Base-by-base conservation (phyloP, 2,113 vertebrate species). In the Neolamprologus sp. region DNA sequence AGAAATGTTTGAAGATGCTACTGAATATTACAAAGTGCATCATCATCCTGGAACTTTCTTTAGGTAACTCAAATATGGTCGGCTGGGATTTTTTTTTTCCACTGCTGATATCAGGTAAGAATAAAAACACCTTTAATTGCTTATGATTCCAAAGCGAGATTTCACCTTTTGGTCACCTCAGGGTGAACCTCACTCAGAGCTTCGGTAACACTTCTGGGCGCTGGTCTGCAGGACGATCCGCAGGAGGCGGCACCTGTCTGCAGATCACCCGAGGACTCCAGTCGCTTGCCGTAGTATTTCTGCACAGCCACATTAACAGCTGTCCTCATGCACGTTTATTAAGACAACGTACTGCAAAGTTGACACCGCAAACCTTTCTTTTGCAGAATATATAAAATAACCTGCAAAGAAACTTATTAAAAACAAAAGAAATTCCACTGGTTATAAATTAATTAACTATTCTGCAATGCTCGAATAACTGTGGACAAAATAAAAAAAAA, bases 111-210 rank as follows among this genome's bases (percentile, higher is more conserved):
- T 68, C 16, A 30, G 23, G 4, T 49, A 35, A 54, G 35, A 54
- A 19, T 23, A 80, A 75, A 78, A 30, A 30, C 17, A 30, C 10
- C 1, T 49, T 78, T 49, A 19, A 30, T 30, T 49, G 23, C 14
- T 47, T 7, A 28, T 10, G 4, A 28, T 81, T 81, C 23, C 10
- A 82, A 51, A 37, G 8, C 5, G 14, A 42, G 21, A 30, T 55
- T 33, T 42, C 16, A 60, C 95, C 87, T 96, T 84, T 92, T 95
- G 28, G 81, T 90, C 2, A 96, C 95, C 17, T 96, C 95, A 0
- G 96, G 95, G 21, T 96, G 96, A 87, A 97, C 90, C 81, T 89
- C 93, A 86, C 63, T 88, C 45, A 97, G 83, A 10, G 96, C 96
- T 5, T 96, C 90, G 3, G 21, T 54, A 6, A 94, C 94, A 30